These are phyloP conservation scores for Hydractinia symbiolongicarpus DNA, from an alignment of 30 jellyfish, hydroid and myxozoan species.

Conservation along the genomic window DNA sequence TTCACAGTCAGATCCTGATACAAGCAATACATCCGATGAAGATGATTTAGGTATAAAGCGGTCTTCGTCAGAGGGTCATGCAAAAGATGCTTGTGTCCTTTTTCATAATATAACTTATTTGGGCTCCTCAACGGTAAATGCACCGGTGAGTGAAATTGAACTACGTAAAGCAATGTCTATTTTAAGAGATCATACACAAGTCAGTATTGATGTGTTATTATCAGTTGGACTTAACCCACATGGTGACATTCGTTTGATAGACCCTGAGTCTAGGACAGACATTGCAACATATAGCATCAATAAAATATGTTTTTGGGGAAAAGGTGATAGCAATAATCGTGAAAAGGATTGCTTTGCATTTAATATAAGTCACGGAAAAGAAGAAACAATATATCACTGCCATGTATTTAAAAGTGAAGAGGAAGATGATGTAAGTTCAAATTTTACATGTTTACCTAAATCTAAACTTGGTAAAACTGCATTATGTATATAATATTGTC, in stretches of 20 bases:
- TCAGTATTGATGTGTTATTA: slow-evolving; percentile 44
- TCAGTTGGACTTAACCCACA: slow-evolving; percentile 43
- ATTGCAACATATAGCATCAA: slow-evolving; percentile 61
- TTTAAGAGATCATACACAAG: slow-evolving; percentile 59
- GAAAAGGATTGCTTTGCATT: slow-evolving; percentile 81
- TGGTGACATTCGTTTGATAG: slow-evolving; percentile 56
- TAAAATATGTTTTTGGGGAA: slow-evolving; percentile 80
- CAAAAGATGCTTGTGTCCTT: slow-evolving; percentile 61
- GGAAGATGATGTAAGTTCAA: slow-evolving; percentile 67
- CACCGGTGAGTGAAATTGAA: slow-evolving; percentile 79
- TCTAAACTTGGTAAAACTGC: neutral
- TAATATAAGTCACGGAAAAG: slow-evolving; percentile 75
- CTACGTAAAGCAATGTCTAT: slow-evolving; percentile 64
- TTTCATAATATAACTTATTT: slow-evolving; percentile 73
- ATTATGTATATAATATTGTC: too few relatives aligned
- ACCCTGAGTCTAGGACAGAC: slow-evolving; percentile 56
- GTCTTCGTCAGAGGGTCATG: slow-evolving; percentile 22
- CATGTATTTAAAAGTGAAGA: slow-evolving; percentile 86
- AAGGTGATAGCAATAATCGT: slow-evolving; percentile 57
- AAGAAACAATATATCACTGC: slow-evolving; percentile 53
- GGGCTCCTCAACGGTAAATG: slow-evolving; percentile 86
- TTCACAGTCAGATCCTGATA: slow-evolving; percentile 20
- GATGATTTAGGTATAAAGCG: slow-evolving; percentile 26
- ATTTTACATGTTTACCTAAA: neutral
- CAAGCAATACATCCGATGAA: slow-evolving; percentile 20